Conservation (phyloP, 2,113 vertebrate species). For the Jacana jacana region DNA sequence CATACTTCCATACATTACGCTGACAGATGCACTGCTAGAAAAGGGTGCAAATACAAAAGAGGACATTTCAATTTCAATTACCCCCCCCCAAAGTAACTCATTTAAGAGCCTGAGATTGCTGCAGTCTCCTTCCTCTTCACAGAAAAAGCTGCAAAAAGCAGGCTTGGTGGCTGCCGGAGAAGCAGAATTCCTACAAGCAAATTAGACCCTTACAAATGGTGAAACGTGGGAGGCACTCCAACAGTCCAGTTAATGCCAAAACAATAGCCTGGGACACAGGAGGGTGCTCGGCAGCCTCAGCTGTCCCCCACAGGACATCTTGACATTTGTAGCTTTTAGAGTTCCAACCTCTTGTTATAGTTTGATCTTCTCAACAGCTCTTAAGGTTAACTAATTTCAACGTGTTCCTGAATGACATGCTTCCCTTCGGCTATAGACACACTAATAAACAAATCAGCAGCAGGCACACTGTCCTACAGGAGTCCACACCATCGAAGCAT, state of each 20-base stretch:
- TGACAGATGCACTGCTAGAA: not conserved
- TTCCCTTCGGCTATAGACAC: not conserved
- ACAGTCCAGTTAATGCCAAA: not conserved
- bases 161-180: not conserved
- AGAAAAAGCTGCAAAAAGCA: not conserved
- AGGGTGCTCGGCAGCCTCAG: not conserved
- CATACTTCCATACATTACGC: not conserved
- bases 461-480: accelerated
- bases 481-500: not conserved
- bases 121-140: not conserved
- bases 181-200: not conserved
- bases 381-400: not conserved
- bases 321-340: constrained; percentile 19
- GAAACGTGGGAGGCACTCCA: not conserved
- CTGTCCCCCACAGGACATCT: not conserved
- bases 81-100: accelerated
- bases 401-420: not conserved
- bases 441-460: not conserved
- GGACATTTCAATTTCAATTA: not conserved
- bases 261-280: constrained; percentile 19
- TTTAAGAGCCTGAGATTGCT: not conserved
- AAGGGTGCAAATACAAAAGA: not conserved
- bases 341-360: not conserved
- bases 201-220: not conserved
- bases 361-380: not conserved